These are phyloP conservation scores for Stigmatopora nigra DNA, from an alignment of 2,113 vertebrate genomes.

Conservation along the genomic window DNA sequence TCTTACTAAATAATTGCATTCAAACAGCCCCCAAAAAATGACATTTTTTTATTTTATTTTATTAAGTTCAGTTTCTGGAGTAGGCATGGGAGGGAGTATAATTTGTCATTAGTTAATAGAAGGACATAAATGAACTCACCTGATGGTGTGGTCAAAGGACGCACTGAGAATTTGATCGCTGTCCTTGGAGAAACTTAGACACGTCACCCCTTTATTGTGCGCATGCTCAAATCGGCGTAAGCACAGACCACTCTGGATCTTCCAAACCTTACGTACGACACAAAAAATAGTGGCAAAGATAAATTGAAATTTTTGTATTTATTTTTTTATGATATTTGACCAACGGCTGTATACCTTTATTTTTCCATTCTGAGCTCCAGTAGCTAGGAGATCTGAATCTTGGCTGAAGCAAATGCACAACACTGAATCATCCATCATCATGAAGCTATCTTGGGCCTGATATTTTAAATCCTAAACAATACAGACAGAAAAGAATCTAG, in stretches of 20 bases:
- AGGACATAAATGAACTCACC: slow-evolving; percentile 58
- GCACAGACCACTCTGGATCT: slow-evolving; percentile 93
- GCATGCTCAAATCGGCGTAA: slow-evolving; percentile 89
- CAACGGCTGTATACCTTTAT: slow-evolving; percentile 76
- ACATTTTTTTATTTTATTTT: not conserved
- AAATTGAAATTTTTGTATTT: not conserved
- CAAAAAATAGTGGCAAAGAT: not conserved
- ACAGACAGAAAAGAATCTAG: not conserved
- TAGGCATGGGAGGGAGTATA: not conserved
- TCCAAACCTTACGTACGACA: slow-evolving; percentile 80
- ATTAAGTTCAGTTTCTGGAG: too few species aligned
- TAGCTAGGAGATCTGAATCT: slow-evolving; percentile 90
- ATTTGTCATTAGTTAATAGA: not conserved
- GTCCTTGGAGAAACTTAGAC: slow-evolving; percentile 91
- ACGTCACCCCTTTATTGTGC: slow-evolving; percentile 93
- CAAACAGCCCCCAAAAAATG: not conserved
- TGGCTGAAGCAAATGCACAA: slow-evolving; percentile 93
- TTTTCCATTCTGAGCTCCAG: slow-evolving; percentile 94
- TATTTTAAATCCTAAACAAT: slow-evolving; percentile 86
- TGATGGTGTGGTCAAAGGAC: slow-evolving; percentile 93
- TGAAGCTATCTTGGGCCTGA: slow-evolving; percentile 96
- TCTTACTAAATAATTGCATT: not conserved
- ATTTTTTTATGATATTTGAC: not conserved
- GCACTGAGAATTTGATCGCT: slow-evolving; percentile 90
- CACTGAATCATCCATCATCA: slow-evolving; percentile 99